These are phyloP conservation scores for Syrphus vitripennis DNA, from an alignment of 2,888 invertebrate genomes.

Conservation along the genomic window DNA sequence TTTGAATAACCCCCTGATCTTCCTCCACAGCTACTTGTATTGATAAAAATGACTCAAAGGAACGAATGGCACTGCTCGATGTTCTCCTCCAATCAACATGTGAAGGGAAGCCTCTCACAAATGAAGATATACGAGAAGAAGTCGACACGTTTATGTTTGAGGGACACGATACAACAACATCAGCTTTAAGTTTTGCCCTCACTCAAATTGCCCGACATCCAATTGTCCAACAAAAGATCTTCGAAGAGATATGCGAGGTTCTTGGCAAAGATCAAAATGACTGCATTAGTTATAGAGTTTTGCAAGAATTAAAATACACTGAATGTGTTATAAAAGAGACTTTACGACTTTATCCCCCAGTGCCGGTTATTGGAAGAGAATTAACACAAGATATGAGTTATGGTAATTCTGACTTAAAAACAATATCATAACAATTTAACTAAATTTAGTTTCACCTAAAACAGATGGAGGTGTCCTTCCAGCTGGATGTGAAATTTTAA, in stretches of 20 bases:
- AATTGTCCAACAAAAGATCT: constrained; percentile 75
- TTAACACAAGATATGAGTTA: constrained; percentile 82
- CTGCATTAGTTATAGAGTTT: constrained; percentile 70
- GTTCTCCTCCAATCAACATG: constrained; percentile 84
- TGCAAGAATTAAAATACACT: constrained; percentile 78
- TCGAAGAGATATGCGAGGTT: constrained; percentile 75
- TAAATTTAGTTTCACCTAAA: not conserved
- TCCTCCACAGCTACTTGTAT: not conserved
- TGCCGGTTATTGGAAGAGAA: constrained; percentile 83
- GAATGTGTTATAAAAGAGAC: constrained; percentile 87
- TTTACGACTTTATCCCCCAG: constrained; percentile 84
- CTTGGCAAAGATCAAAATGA: constrained; percentile 73
- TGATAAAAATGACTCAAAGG: constrained; percentile 82
- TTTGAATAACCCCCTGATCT: not conserved
- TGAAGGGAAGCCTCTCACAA: constrained; percentile 83
- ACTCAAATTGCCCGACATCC: constrained; percentile 76
- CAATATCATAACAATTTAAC: constrained; percentile 78
- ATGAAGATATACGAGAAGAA: constrained; percentile 85
- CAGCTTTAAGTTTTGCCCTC: constrained; percentile 76
- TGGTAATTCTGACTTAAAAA: constrained; percentile 80
- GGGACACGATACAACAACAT: constrained; percentile 79
- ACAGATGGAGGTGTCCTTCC: constrained; percentile 75
- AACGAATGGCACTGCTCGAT: constrained; percentile 86
- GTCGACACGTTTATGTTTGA: constrained; percentile 89
- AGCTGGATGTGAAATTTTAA: constrained; percentile 73